Evolutionary conservation across 2,113 vertebrate species (phyloP), one percentile per base, ranked within the genome.

Genomic region (Galeopterus variegatus): DNA sequence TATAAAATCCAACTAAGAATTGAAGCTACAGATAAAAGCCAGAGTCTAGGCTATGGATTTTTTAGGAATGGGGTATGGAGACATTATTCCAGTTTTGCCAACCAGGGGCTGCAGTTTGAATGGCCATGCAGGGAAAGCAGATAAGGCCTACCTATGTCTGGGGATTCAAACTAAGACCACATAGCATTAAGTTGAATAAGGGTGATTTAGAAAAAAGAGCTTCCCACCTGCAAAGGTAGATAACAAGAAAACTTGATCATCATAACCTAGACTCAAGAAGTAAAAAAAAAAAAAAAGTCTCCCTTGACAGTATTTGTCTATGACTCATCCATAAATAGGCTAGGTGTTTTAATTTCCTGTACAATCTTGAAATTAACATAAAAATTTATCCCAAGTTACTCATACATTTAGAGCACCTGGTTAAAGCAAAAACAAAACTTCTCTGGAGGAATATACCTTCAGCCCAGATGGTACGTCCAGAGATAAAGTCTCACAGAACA

Each of bases 271-370:
- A 45, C 41, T 69, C 18, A n/a, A 33, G 33, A 60, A 92, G 18
- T 15, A 70, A 56, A 70, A 72, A 92, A 33, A 54, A 17, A 12
- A 87, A 28, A 12, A 87, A 28, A 1, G 11, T 50, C 58, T 83
- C 89, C 87, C 75, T 58, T 54, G 86, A 82, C 33, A 70, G 36
- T 77, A 80, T 13, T 90, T 86, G 76, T 62, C 58, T 95, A 52
- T 88, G 79, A 77, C 45, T 90, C 58, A 73, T 88, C 65, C 52
- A 73, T 50, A 93, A 23, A 52, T 15, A 33, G 31, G 2, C 45
- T 84, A 87, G 83, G 58, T 89, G 26, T 96, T 97, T 95, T 72
- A 94, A 96, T 97, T 95, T 96, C 95, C 60, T 96, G 79, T 83
- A 54, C 13, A 17, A 70, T 81, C 45, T 58, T 82, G 48, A 90